A percentile compares a stretch with the other conserved stretches of the same genome.
phyloP scores from a whole-genome alignment of 2,888 invertebrate species.

The Chaetogeoica ovagalla region DNA sequence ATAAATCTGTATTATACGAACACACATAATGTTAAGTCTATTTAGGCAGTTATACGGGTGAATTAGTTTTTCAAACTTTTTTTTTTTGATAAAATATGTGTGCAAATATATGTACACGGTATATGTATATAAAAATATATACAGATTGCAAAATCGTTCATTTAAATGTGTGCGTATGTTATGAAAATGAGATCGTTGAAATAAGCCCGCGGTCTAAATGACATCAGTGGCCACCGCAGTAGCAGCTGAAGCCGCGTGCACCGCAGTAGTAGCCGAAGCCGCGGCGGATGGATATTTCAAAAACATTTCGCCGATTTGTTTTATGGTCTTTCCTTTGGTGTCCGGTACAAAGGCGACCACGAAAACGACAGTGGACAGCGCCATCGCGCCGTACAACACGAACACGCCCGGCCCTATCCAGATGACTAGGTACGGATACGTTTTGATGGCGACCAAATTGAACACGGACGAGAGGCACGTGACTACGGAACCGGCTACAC shows the following conservation, averaged over 20 bases:
- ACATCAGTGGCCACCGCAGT: not conserved
- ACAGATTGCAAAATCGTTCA: too few relatives aligned
- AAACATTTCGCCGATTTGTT: slow-evolving; percentile 45
- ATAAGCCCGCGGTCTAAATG: not conserved
- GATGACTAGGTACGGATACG: slow-evolving; percentile 61
- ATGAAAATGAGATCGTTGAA: slow-evolving; percentile 12
- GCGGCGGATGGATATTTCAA: not conserved
- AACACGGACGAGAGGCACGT: slow-evolving; percentile 62
- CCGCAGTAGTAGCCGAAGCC: not conserved
- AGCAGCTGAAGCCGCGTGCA: too few relatives aligned
- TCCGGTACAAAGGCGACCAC: slow-evolving; percentile 36
- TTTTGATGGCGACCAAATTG: slow-evolving; percentile 64
- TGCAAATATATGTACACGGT: too few relatives aligned
- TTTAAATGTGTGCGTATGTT: too few relatives aligned
- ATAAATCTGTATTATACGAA: too few relatives aligned
- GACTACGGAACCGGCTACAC: slow-evolving; percentile 60
- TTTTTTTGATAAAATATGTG: too few relatives aligned
- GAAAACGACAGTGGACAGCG: slow-evolving; percentile 10
- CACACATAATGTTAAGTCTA: too few relatives aligned
- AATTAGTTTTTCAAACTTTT: too few relatives aligned
- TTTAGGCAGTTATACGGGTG: too few relatives aligned
- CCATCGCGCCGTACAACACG: slow-evolving; percentile 44
- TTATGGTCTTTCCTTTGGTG: slow-evolving; percentile 50
- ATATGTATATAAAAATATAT: too few relatives aligned
- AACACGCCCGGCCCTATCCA: slow-evolving; percentile 60